These are phyloP conservation scores for Phymorhynchus buccinoides DNA, from an alignment of 1,140 invertebrate genomes.

Conservation along the genomic window DNA sequence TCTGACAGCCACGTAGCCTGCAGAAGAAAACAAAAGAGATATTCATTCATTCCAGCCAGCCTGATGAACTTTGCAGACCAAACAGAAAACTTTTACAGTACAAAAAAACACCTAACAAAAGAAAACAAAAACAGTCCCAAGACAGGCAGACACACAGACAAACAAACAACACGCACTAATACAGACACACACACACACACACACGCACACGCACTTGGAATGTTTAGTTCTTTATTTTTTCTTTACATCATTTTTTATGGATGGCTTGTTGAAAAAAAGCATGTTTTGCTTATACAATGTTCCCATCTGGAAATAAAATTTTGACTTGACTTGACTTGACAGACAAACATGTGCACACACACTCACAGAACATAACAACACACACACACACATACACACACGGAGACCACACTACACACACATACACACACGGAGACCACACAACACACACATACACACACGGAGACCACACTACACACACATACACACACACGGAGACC, in stretches of 20 bases:
- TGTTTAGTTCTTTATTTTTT: too few species aligned
- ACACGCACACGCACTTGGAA: too few species aligned
- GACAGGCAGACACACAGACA: neutral
- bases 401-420: too few species aligned
- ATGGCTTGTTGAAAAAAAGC: too few species aligned
- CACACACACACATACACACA: neutral
- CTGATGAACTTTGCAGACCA: neutral
- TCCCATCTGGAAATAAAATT: too few species aligned
- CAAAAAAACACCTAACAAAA: neutral
- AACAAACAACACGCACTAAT: neutral
- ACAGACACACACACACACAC: neutral
- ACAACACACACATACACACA: neutral
- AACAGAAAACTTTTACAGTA: neutral
- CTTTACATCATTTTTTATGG: too few species aligned
- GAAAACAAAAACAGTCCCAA: neutral
- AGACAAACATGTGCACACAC: too few species aligned
- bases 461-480: neutral
- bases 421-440: too few species aligned
- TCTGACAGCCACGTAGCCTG: conserved; percentile 18
- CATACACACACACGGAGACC: neutral
- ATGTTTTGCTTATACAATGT: too few species aligned
- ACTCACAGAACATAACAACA: neutral
- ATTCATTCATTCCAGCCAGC: neutral
- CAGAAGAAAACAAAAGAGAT: neutral
- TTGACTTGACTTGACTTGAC: too few species aligned